Conservation (phyloP, 2,797 vertebrate species). For the Carcharodon carcharias region DNA sequence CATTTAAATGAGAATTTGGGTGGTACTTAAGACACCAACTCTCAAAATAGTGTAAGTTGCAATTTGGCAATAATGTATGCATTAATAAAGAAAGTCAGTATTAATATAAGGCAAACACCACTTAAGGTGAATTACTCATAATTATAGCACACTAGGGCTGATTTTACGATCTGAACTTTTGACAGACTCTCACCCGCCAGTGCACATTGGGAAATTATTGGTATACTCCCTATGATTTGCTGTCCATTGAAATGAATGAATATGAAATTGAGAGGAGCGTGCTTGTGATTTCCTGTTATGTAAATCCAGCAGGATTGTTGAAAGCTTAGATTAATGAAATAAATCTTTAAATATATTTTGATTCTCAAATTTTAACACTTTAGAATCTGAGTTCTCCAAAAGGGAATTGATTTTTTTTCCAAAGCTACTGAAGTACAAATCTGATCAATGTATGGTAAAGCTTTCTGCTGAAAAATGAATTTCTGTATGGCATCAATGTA, state of each 20-base stretch:
- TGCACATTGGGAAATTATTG: not conserved
- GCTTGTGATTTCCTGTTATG: not conserved
- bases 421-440: not conserved
- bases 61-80: not conserved
- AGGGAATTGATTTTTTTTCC: not conserved
- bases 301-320: not conserved
- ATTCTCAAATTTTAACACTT: conserved; percentile 14
- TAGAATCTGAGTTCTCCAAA: not conserved
- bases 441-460: not conserved
- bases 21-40: not conserved
- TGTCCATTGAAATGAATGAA: not conserved
- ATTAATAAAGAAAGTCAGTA: not conserved
- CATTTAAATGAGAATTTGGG: not conserved
- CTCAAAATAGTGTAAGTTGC: not conserved
- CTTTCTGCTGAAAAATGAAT: not conserved
- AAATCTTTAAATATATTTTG: not conserved
- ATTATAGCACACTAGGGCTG: not conserved
- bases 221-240: not conserved
- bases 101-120: not conserved
- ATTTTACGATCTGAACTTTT: not conserved
- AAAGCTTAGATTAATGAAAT: not conserved
- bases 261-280: not conserved
- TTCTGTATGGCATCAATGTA: too few species aligned
- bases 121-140: not conserved
- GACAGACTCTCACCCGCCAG: not conserved